phyloP scores from a whole-genome alignment of 2,113 vertebrate genomes.

The Bothrops jararaca region DNA sequence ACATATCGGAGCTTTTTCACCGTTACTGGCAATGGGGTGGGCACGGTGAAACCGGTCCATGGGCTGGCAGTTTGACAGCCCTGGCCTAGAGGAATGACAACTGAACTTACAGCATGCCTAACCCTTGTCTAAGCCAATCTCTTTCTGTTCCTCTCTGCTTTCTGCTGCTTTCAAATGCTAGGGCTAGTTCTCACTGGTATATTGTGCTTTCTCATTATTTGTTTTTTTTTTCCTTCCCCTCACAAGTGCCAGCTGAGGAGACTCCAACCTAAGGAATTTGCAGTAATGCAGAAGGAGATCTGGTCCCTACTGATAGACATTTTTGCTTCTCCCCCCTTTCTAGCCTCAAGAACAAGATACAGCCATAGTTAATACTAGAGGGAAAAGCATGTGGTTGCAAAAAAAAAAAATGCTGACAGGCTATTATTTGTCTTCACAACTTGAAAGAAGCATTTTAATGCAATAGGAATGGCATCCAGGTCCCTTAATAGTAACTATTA shows the following conservation, averaged over 20 bases:
- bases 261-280: neutral
- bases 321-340: neutral
- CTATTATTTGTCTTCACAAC: neutral
- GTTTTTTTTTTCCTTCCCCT: neutral
- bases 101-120: neutral
- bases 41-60: no score
- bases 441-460: neutral
- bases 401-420: neutral
- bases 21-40: no score
- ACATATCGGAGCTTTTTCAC: no score
- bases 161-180: neutral
- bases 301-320: neutral
- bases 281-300: neutral
- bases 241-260: neutral
- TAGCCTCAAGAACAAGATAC: neutral
- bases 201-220: neutral
- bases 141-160: neutral
- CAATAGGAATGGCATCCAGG: neutral
- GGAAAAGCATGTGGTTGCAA: neutral
- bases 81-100: neutral
- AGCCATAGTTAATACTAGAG: neutral
- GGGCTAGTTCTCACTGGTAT: neutral
- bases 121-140: neutral
- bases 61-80: no score
- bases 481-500: neutral